These are phyloP conservation scores for Anthonomus grandis DNA, from an alignment of 1,140 invertebrate species.

Conservation along the genomic window DNA sequence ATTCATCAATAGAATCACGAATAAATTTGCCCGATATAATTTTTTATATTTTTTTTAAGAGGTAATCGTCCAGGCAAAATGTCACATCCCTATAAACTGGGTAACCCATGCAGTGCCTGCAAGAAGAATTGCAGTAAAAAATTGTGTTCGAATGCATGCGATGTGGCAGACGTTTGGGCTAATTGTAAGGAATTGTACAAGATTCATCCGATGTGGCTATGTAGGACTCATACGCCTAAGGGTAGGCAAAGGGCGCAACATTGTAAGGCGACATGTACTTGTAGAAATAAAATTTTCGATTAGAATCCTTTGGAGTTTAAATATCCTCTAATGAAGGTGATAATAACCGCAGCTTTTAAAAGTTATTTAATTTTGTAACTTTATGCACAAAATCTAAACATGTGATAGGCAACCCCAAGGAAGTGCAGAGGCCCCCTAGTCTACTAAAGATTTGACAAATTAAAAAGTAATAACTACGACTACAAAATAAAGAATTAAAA, in stretches of 20 bases:
- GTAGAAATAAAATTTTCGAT: conserved; percentile 51
- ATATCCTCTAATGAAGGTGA: too few relatives aligned
- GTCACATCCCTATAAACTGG: conserved; percentile 64
- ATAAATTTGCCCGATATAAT: too few relatives aligned
- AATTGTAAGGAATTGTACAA: conserved; percentile 66
- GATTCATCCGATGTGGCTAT: conserved; percentile 61
- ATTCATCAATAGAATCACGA: too few relatives aligned
- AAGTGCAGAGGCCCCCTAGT: too few relatives aligned
- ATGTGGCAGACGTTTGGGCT: conserved; percentile 64
- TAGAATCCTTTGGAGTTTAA: conserved; percentile 20
- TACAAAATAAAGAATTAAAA: too few relatives aligned
- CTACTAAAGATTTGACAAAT: too few relatives aligned
- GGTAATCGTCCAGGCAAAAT: conserved; percentile 64
- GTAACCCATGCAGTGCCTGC: conserved; percentile 63
- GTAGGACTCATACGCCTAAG: conserved; percentile 55
- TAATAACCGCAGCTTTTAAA: too few relatives aligned
- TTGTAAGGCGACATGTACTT: conserved; percentile 71
- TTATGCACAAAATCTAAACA: too few relatives aligned
- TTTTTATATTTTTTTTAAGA: too few relatives aligned
- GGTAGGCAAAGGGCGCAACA: conserved; percentile 56
- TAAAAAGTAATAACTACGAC: too few relatives aligned
- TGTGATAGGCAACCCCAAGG: too few relatives aligned
- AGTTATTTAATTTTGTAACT: too few relatives aligned
- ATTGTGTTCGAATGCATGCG: conserved; percentile 73
- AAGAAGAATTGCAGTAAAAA: conserved; percentile 61